Base-by-base conservation (phyloP, 2,797 vertebrate genomes). In the Podarcis lilfordi region DNA sequence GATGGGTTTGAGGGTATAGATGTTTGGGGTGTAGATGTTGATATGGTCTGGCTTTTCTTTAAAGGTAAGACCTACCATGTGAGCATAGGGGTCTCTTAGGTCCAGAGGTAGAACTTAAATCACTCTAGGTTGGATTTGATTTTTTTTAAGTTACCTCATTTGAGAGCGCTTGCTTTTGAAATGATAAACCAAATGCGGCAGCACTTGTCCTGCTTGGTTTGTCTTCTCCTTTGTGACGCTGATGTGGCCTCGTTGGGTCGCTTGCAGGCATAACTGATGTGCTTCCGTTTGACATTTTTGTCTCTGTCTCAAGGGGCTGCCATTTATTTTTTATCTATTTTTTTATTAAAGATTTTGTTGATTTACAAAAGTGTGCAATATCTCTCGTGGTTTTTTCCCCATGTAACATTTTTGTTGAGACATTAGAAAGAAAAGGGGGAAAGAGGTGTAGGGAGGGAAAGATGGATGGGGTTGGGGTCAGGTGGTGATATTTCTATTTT, bases 201-300 rank as follows among this genome's bases (percentile, higher is more conserved):
- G 64, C 19, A 32, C 32, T 25, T 72, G 69, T 78, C 74, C 61
- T 23, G 29, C 0, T 0, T 71, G 61, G 21, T 74, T 86, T 90
- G 40, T 74, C 17, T 0, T 59, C 50, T 93, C 11, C 59, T 23
- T 83, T 82, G 66, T 89, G 86, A 59, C 50, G 19, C 50, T 89
- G 2, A 72, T 6, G 10, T 83, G 84, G 66, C 92, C 78, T 89
- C 35, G 75, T 86, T 90, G 71, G 0, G 0, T 91, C 86, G 89
- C 84, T 89, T 66, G 35, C 75, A 84, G 72, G 78, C 1, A 0
- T 23, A 0, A 68, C 0, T 92, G 88, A 90, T 0, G 0, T 86
- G 86, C 72, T 89, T 61, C 13, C 45, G 84, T 92, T 78, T 92
- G 89, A 87, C 80, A 32, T 90, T 79, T 94, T 83, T 1, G 17